phyloP scores from a whole-genome alignment of 1,140 invertebrate genomes.

The Scaptomyza montana region DNA sequence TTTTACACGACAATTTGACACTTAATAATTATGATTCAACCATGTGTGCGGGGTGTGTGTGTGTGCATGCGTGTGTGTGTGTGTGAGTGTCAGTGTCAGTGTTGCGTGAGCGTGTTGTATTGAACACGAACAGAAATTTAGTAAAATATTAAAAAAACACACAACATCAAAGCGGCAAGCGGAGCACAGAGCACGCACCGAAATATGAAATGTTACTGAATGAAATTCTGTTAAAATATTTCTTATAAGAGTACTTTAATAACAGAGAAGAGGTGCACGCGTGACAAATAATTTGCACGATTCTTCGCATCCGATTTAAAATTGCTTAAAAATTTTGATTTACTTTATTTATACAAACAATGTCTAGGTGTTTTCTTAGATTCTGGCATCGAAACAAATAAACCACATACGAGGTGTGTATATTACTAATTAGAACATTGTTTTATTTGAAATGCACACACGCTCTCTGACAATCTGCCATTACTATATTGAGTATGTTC shows the following conservation, averaged over 20 bases:
- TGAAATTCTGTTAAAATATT: slow-evolving; percentile 39
- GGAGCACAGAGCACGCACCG: slow-evolving; percentile 39
- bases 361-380: not conserved
- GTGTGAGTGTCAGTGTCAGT: not conserved
- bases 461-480: not conserved
- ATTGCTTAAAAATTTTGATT: not conserved
- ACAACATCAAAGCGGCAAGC: slow-evolving; percentile 32
- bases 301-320: too few relatives aligned
- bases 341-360: not conserved
- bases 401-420: not conserved
- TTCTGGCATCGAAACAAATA: not conserved
- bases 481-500: not conserved
- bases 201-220: slow-evolving; percentile 48
- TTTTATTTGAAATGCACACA: not conserved
- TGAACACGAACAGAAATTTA: slow-evolving; percentile 25
- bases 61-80: slow-evolving; percentile 6
- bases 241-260: slow-evolving; percentile 43
- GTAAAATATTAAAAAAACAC: slow-evolving; percentile 38
- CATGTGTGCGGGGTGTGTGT: slow-evolving; percentile 9
- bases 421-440: not conserved
- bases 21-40: slow-evolving; percentile 38
- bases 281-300: slow-evolving; percentile 17
- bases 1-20: slow-evolving; percentile 37
- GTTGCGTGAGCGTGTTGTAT: slow-evolving; percentile 24
- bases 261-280: slow-evolving; percentile 30